phyloP scores from a whole-genome alignment of 1,140 invertebrate genomes.

The Eupeodes corollae region DNA sequence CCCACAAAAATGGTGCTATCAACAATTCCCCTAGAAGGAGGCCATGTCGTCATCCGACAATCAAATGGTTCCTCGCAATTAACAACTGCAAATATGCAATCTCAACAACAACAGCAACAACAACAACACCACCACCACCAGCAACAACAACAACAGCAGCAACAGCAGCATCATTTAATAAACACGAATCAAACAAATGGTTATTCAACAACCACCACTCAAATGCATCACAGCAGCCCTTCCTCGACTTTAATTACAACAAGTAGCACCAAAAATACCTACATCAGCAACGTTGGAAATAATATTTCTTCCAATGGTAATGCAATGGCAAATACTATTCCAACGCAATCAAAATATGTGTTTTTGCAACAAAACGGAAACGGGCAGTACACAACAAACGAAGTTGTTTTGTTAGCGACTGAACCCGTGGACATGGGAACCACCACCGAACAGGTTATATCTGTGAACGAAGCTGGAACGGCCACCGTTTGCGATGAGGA shows the following conservation, averaged over 20 bases:
- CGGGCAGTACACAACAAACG: conserved; percentile 22
- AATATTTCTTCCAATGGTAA: not conserved
- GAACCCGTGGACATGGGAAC: conserved; percentile 23
- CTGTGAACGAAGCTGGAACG: not conserved
- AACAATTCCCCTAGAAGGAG: conserved; percentile 8
- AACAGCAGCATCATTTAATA: not conserved
- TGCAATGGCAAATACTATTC: conserved; percentile 9
- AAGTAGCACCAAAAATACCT: conserved; percentile 3
- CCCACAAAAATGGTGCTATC: conserved; percentile 8
- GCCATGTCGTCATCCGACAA: conserved; percentile 6
- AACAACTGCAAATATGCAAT: conserved; percentile 1
- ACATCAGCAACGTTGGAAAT: not conserved
- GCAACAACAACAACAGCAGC: conserved; percentile 1
- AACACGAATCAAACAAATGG: not conserved
- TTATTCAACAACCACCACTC: not conserved
- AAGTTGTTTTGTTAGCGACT: conserved; percentile 28
- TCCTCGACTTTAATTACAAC: not conserved
- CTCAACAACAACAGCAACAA: conserved; percentile 4
- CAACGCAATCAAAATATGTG: conserved; percentile 28
- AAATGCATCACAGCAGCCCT: not conserved
- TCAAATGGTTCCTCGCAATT: not conserved
- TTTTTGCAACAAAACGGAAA: conserved; percentile 26
- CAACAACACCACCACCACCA: conserved; percentile 2
- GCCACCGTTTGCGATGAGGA: conserved; percentile 48
- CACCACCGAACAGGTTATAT: not conserved